These are phyloP conservation scores for Trachurus trachurus DNA, from an alignment of 2,797 vertebrate genomes.

Conservation along the genomic window DNA sequence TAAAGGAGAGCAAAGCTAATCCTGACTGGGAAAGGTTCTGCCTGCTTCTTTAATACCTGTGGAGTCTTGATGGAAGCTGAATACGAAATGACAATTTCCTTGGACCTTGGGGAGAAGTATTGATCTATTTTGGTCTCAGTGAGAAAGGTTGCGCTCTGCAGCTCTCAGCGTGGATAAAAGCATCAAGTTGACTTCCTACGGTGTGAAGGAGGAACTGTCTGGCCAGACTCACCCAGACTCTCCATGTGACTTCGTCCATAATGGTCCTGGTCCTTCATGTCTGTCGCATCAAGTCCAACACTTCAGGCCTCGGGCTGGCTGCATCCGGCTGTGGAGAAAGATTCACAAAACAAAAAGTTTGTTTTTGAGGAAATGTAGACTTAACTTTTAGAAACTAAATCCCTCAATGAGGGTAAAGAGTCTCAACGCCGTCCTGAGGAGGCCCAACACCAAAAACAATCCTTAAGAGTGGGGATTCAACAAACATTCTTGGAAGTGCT, in stretches of 20 bases:
- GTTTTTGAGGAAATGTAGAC: background rate
- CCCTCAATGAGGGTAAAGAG: too few species aligned
- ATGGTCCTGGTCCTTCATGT: constrained; percentile 71
- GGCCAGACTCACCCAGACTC: constrained; percentile 64
- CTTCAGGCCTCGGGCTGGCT: constrained; percentile 23
- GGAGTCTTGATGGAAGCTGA: background rate
- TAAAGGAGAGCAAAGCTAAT: background rate
- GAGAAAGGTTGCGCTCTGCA: background rate
- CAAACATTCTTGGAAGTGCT: too few species aligned
- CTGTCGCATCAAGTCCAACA: constrained; percentile 46
- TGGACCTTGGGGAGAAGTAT: background rate
- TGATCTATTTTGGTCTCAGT: background rate
- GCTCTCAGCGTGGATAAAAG: background rate
- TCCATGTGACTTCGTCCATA: constrained; percentile 43
- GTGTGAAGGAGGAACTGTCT: background rate
- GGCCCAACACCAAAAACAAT: too few species aligned
- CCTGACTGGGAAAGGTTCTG: background rate
- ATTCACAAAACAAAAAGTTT: constrained; percentile 18
- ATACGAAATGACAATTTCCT: background rate
- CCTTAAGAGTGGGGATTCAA: too few species aligned
- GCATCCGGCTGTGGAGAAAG: background rate
- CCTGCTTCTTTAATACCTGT: background rate
- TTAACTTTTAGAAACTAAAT: background rate
- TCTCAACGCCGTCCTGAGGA: too few species aligned
- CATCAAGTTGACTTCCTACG: background rate